Percentiles rank a stretch among this genome's conserved stretches.
Conservation (phyloP, 2,888 invertebrate genomes). For the Willowsia nigromaculata region DNA sequence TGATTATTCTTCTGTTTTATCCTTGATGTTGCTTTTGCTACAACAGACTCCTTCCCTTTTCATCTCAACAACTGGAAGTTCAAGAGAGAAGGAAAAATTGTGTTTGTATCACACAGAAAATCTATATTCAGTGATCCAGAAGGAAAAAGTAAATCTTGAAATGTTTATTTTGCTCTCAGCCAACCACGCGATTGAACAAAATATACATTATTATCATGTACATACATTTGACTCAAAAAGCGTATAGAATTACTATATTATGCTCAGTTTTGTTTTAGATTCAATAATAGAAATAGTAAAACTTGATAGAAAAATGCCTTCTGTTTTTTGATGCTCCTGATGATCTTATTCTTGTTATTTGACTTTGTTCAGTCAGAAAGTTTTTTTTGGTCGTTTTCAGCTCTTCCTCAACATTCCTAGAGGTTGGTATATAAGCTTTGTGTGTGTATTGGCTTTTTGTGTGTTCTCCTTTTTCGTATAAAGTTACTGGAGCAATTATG, state of each 20-base stretch:
- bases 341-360: slow-evolving; percentile 6
- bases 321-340: not conserved
- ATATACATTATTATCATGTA: not conserved
- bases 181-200: not conserved
- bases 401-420: not conserved
- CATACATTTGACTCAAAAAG: not conserved
- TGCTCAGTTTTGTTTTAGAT: too few relatives aligned
- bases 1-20: not conserved
- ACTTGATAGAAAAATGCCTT: not conserved
- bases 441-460: not conserved
- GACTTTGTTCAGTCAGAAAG: not conserved
- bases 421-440: not conserved
- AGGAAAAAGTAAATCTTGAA: slow-evolving; percentile 41
- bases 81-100: not conserved
- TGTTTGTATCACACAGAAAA: slow-evolving; percentile 7
- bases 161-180: slow-evolving; percentile 57
- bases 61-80: not conserved
- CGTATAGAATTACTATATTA: not conserved
- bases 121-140: slow-evolving; percentile 35
- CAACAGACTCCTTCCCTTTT: not conserved
- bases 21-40: not conserved
- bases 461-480: not conserved
- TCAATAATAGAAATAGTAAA: slow-evolving; percentile 12
- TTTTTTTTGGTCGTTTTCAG: not conserved
- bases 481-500: slow-evolving; percentile 55